A percentile compares a stretch with the other conserved stretches of the same genome.
These are phyloP conservation scores for Sarotherodon lohbergeri DNA, from an alignment of 2,113 vertebrate species.

Conservation along the genomic window DNA sequence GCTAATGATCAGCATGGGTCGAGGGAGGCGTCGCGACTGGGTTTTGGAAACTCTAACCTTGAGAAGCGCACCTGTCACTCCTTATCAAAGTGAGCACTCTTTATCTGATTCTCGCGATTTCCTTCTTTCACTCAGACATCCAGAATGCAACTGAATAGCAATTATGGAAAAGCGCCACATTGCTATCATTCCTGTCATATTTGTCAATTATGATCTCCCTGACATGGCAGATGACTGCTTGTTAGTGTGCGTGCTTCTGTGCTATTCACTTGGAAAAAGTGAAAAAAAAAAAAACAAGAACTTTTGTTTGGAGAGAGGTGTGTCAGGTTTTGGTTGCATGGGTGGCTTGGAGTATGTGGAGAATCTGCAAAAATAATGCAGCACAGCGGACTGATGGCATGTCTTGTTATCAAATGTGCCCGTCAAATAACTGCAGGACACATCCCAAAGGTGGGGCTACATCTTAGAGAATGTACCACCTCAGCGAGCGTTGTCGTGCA, in stretches of 20 bases:
- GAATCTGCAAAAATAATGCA: slow-evolving; percentile 8
- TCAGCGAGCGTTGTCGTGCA: neutral
- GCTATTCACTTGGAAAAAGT: neutral
- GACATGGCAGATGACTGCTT: neutral
- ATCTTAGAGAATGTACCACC: neutral
- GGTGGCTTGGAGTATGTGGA: neutral
- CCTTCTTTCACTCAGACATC: neutral
- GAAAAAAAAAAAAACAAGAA: neutral
- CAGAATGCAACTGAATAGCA: slow-evolving; percentile 15
- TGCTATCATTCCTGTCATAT: neutral
- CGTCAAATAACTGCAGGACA: neutral
- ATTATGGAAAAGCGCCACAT: slow-evolving; percentile 32
- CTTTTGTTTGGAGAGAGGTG: neutral
- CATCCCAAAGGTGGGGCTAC: neutral
- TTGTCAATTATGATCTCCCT: neutral
- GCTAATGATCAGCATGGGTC: neutral
- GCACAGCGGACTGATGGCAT: neutral
- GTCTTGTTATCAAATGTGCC: neutral
- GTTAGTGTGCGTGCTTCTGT: neutral
- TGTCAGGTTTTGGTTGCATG: neutral
- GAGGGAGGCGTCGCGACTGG: neutral
- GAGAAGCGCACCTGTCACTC: slow-evolving; percentile 1
- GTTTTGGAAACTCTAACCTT: neutral
- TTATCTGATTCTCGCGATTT: neutral
- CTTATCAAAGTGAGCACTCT: slow-evolving; percentile 2